Percentiles rank a stretch among this genome's conserved stretches.
These are phyloP conservation scores for Lucilia sericata DNA, from an alignment of 1,140 invertebrate species.

Conservation along the genomic window DNA sequence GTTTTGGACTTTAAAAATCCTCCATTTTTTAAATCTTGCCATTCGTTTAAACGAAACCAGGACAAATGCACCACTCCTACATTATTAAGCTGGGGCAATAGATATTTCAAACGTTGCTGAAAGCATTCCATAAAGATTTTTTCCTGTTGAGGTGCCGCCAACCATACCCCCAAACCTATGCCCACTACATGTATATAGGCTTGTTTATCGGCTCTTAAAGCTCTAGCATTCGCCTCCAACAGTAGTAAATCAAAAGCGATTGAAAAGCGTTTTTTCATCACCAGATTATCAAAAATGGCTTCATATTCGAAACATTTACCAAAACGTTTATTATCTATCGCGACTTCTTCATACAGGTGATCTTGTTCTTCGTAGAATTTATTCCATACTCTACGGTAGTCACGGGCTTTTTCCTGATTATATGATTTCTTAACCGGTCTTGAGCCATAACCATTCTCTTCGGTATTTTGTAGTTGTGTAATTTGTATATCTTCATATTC, in stretches of 20 bases:
- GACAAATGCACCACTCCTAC: constrained; percentile 53
- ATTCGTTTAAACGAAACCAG: constrained; percentile 50
- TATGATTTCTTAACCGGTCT: constrained; percentile 71
- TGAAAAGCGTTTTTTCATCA: constrained; percentile 50
- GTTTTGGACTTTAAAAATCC: constrained; percentile 44
- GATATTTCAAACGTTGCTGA: constrained; percentile 49
- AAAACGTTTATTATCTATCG: constrained; percentile 42
- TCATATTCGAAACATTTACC: constrained; percentile 26
- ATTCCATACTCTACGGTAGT: constrained; percentile 48
- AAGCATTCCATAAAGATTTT: constrained; percentile 54
- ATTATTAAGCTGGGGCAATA: constrained; percentile 49
- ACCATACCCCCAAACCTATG: constrained; percentile 50
- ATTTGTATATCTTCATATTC: constrained; percentile 72
- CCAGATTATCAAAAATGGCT: constrained; percentile 48
- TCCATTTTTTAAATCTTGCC: constrained; percentile 47
- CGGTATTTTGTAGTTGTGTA: constrained; percentile 69
- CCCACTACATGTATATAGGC: constrained; percentile 52
- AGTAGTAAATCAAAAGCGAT: constrained; percentile 49
- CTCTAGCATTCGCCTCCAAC: constrained; percentile 45
- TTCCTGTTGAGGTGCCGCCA: constrained; percentile 50
- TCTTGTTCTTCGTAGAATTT: constrained; percentile 48
- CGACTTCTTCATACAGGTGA: constrained; percentile 41
- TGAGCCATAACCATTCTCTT: constrained; percentile 67
- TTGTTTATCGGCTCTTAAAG: constrained; percentile 29
- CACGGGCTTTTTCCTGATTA: constrained; percentile 70